Evolutionary conservation across 2,888 invertebrate genomes (phyloP).

Genomic region (Brenthis daphne): DNA sequence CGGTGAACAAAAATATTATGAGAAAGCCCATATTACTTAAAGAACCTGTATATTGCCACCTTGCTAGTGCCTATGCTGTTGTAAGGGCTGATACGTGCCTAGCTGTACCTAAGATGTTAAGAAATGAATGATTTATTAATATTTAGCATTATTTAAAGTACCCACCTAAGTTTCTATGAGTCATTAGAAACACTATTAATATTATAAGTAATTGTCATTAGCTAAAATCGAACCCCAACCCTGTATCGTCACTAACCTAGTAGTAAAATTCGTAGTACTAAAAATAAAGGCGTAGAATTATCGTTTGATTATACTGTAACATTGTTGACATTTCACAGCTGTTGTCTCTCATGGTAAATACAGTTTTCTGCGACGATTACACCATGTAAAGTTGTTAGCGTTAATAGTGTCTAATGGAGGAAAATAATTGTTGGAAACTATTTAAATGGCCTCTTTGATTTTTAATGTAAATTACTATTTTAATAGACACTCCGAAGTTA

Average conservation of each 20-base stretch:
- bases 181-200: no score
- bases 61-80: no score
- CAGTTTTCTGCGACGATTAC: slow-evolving; percentile 13
- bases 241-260: background rate
- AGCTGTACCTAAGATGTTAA: no score
- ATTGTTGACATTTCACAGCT: slow-evolving; percentile 19
- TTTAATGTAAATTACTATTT: background rate
- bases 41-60: no score
- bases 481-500: background rate
- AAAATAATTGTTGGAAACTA: slow-evolving; percentile 4
- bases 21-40: no score
- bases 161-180: no score
- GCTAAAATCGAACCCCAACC: no score
- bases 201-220: no score
- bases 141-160: no score
- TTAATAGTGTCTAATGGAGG: background rate
- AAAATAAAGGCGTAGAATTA: slow-evolving; percentile 6
- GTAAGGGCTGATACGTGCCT: no score
- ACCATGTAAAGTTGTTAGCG: slow-evolving; percentile 3
- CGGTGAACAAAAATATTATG: no score
- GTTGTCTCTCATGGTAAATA: slow-evolving; percentile 18
- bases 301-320: background rate
- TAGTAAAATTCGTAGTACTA: background rate
- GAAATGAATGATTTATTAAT: no score
- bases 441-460: slow-evolving; percentile 2